Evolutionary conservation across 2,797 vertebrate genomes (phyloP).

Genomic region (Trichosurus vulpecula): DNA sequence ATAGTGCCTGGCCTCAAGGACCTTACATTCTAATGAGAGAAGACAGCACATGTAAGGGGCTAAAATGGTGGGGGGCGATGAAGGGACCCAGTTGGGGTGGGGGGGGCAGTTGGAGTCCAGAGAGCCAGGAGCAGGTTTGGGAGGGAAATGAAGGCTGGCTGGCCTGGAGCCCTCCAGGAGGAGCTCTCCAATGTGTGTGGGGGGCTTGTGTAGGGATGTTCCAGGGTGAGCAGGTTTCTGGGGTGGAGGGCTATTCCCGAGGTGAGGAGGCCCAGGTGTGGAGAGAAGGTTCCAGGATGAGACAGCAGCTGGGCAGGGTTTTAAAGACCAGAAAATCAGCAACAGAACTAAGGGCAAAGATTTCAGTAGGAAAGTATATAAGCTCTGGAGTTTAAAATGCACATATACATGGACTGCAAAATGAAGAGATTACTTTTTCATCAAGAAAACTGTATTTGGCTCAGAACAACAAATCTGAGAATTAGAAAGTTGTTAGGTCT

Average conservation of each 20-base stretch:
- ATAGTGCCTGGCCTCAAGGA: neutral
- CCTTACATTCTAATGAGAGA: neutral
- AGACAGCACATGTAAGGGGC: neutral
- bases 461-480: neutral
- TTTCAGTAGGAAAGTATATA: neutral
- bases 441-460: neutral
- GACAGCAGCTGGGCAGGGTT: neutral
- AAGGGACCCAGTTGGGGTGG: neutral
- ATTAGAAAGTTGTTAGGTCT: neutral
- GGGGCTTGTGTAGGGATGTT: neutral
- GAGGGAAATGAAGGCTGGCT: neutral
- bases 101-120: neutral
- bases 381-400: neutral
- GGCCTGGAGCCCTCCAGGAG: fast-evolving
- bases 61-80: neutral
- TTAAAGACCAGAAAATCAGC: neutral
- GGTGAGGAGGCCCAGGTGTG: neutral
- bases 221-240: neutral
- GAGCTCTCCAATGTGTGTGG: neutral
- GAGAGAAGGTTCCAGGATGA: neutral
- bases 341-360: neutral
- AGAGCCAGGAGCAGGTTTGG: neutral
- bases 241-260: neutral
- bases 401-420: neutral
- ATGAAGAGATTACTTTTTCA: neutral